Base-by-base conservation (phyloP, 2,888 invertebrate species). In the Hemicrepidius hirtus region DNA sequence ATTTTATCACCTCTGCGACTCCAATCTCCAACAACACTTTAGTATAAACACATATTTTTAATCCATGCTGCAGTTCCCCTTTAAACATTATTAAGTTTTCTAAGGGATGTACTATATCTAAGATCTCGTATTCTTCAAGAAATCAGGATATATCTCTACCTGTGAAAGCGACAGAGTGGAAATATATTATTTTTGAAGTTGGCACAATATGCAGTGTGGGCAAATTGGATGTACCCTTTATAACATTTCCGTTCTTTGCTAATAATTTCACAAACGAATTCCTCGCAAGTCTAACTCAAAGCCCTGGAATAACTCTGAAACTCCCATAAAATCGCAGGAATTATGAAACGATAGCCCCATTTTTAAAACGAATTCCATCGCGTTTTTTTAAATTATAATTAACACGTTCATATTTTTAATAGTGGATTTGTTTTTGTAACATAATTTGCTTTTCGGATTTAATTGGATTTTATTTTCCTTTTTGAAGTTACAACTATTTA, bases 201-300 rank as follows among this genome's bases (percentile, higher is more conserved):
- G 16, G 7, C 44, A 44, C 18, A 44, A 18, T 44, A 16, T 44
- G 44, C 44, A 44, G 16, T 44, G 44, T 21, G 21, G 21, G 21
- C 49, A 49, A 21, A 49, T 49, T 49, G 49, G 49, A 49, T 49
- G 49, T 49, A 49, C 49, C 12, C 21, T 49, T 49, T 49, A 21
- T 49, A 12, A n/a, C 49, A 21, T 49, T 49, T 49, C 12, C 12
- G 21, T 21, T 20, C 21, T 21, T n/a, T 44, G 16, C 44, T 44
- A 44, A 16, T 44, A 44, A 44, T 44, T 44, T 18, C 18, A 18
- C 44, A 44, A 44, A 44, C 18, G 18, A 7, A 44, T 44, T 44
- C 44, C 18, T 44, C 44, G 44, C 44, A 44, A 16, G 16, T 44
- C 18, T 16, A 1, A 18, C 44, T 44, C 44, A 44, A 44, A 44